phyloP scores from a whole-genome alignment of 2,888 invertebrate species.

The Ectemnius continuus region DNA sequence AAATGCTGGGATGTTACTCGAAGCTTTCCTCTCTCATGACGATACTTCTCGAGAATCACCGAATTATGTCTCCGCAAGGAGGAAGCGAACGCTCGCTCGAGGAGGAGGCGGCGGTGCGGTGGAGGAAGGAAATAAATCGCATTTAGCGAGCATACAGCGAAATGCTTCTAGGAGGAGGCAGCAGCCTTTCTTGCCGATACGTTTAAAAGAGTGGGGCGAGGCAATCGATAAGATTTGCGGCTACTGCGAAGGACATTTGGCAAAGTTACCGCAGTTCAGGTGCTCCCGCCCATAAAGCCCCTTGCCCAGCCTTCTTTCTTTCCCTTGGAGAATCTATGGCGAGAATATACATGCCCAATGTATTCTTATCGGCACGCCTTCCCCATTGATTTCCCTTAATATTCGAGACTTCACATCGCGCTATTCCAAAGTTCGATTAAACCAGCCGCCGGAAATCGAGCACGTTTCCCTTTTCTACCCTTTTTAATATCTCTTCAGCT shows the following conservation, averaged over 20 bases:
- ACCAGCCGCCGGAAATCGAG: no score
- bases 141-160: neutral
- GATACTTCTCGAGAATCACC: no score
- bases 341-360: constrained; percentile 39
- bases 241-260: constrained; percentile 45
- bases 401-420: constrained; percentile 10
- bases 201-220: constrained; percentile 13
- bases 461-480: no score
- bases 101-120: no score
- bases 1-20: no score
- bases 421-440: no score
- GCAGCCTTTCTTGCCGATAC: constrained; percentile 13
- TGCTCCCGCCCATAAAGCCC: constrained; percentile 40
- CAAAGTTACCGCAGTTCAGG: constrained; percentile 37
- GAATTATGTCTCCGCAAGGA: no score
- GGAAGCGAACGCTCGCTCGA: neutral
- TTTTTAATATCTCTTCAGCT: no score
- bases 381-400: constrained; percentile 26
- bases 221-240: constrained; percentile 47
- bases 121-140: neutral
- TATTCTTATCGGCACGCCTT: constrained; percentile 33
- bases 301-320: neutral
- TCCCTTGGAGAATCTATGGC: constrained; percentile 34
- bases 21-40: no score
- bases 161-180: neutral